Evolutionary conservation across 2,888 invertebrate species (phyloP).

Genomic region (Pyrrhosoma nymphula): DNA sequence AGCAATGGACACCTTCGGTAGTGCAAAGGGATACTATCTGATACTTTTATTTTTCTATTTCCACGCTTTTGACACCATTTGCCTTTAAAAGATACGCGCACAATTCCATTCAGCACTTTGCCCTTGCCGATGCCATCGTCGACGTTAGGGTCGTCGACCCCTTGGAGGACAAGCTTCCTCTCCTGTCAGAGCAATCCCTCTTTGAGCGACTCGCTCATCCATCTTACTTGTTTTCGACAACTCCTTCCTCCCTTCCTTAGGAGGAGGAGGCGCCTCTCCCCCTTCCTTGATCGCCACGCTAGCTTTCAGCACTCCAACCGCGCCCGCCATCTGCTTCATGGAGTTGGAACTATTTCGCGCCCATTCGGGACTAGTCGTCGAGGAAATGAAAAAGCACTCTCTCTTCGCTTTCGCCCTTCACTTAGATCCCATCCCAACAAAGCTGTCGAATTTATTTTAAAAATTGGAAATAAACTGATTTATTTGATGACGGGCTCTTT

Average conservation of each 20-base stretch:
- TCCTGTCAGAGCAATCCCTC: neutral
- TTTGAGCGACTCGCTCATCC: neutral
- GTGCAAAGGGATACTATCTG: too few relatives aligned
- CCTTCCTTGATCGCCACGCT: neutral
- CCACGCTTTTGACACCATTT: too few relatives aligned
- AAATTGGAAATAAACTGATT: too few relatives aligned
- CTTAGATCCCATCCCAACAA: too few relatives aligned
- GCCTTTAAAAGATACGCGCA: too few relatives aligned
- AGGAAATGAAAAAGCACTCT: neutral
- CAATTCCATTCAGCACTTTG: neutral
- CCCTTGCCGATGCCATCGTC: neutral
- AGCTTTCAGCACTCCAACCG: neutral
- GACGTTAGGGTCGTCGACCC: constrained; percentile 1
- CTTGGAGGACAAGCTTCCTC: neutral
- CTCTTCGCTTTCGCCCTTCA: too few relatives aligned
- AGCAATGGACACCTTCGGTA: too few relatives aligned
- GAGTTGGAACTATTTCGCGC: constrained; percentile 7
- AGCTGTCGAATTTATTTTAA: too few relatives aligned
- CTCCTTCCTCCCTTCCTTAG: neutral
- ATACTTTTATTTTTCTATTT: too few relatives aligned
- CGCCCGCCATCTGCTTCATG: neutral
- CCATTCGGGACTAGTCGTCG: neutral
- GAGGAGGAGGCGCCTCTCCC: too few relatives aligned
- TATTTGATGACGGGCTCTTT: too few relatives aligned
- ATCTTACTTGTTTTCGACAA: constrained; percentile 61